Evolutionary conservation across 35 echinoderm and acorn worm species (phyloP).

Genomic region (Heliocidaris erythrogramma): DNA sequence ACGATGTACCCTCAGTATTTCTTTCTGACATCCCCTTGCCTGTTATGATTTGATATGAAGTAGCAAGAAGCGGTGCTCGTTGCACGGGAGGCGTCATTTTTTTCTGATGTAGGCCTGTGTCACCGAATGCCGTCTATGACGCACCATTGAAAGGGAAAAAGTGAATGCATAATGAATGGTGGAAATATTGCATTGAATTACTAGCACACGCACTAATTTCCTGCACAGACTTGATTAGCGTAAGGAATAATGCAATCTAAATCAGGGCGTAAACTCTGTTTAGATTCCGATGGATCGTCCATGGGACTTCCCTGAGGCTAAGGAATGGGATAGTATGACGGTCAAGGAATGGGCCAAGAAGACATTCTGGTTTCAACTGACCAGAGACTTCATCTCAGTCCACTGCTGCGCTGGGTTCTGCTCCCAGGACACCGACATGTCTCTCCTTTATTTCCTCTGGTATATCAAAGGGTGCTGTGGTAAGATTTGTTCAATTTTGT

Average conservation of each 20-base stretch:
- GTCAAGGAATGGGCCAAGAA: slow-evolving; percentile 74
- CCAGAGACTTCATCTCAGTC: neutral
- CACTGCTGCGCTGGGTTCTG: slow-evolving; percentile 1
- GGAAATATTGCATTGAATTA: no score
- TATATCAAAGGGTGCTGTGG: slow-evolving; percentile 36
- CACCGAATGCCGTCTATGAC: no score
- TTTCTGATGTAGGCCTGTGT: no score
- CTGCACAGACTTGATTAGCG: no score
- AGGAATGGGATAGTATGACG: slow-evolving; percentile 67
- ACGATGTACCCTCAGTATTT: neutral
- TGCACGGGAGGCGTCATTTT: no score
- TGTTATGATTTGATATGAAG: no score
- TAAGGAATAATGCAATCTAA: neutral
- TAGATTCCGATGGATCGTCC: slow-evolving; percentile 67
- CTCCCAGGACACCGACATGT: neutral
- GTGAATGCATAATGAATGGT: no score
- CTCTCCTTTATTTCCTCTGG: slow-evolving; percentile 45
- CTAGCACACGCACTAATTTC: neutral
- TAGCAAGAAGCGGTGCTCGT: no score
- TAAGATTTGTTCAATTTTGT: neutral
- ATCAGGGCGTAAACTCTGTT: neutral
- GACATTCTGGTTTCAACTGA: slow-evolving; percentile 48
- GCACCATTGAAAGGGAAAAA: no score
- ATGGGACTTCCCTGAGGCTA: slow-evolving; percentile 66
- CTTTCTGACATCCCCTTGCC: no score